phyloP scores from a whole-genome alignment of 2,113 vertebrate species.

The Siniperca chuatsi region DNA sequence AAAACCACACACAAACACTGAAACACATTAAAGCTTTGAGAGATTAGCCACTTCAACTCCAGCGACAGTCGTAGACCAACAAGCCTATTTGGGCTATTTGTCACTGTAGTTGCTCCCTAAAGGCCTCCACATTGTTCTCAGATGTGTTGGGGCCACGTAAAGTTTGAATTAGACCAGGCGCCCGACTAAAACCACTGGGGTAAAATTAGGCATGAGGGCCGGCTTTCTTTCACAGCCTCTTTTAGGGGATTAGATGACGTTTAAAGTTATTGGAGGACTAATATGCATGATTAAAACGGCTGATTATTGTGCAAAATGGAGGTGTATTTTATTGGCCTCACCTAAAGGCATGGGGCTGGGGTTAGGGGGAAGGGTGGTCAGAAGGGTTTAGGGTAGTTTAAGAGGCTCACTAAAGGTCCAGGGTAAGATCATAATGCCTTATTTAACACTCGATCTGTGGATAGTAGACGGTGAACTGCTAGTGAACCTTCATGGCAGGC shows the following conservation, averaged over 20 bases:
- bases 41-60: slow-evolving; percentile 64
- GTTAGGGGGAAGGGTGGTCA: slow-evolving; percentile 14
- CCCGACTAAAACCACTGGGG: slow-evolving; percentile 75
- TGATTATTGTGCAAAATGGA: slow-evolving; percentile 78
- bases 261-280: slow-evolving; percentile 81
- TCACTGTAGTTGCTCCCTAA: slow-evolving; percentile 70
- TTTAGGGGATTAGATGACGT: slow-evolving; percentile 82
- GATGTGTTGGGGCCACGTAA: slow-evolving; percentile 65
- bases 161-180: slow-evolving; percentile 80
- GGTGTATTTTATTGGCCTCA: slow-evolving; percentile 72
- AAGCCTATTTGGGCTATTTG: slow-evolving; percentile 70
- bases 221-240: slow-evolving; percentile 70
- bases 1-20: slow-evolving; percentile 60
- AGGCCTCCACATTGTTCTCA: slow-evolving; percentile 68
- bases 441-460: slow-evolving; percentile 81
- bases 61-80: slow-evolving; percentile 69
- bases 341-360: slow-evolving; percentile 39
- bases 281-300: slow-evolving; percentile 79
- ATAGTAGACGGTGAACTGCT: slow-evolving; percentile 77
- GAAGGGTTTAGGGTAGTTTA: slow-evolving; percentile 55
- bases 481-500: slow-evolving; percentile 73
- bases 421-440: slow-evolving; percentile 76
- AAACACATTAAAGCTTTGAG: slow-evolving; percentile 59
- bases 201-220: slow-evolving; percentile 76
- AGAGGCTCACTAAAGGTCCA: slow-evolving; percentile 60